These are phyloP conservation scores for Drosophila obscura DNA, from an alignment of 1,140 invertebrate species.

Conservation along the genomic window DNA sequence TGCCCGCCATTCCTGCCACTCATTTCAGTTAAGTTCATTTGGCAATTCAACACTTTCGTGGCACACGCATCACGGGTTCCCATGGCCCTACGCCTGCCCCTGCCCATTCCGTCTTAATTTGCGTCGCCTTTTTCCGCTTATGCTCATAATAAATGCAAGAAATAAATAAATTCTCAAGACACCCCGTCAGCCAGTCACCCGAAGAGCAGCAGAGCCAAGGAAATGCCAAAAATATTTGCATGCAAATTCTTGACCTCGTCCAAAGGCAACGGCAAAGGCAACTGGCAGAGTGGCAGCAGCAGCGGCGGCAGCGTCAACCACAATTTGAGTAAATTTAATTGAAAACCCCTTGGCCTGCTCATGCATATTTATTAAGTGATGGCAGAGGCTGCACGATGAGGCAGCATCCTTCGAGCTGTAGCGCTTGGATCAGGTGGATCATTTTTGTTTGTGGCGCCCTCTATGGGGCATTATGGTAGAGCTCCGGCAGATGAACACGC, in stretches of 20 bases:
- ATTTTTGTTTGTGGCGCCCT: no score
- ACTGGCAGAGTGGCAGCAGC: not conserved
- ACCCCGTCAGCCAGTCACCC: not conserved
- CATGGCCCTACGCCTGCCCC: not conserved
- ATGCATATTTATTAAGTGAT: constrained; percentile 73
- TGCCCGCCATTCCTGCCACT: not conserved
- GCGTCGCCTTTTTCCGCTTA: constrained; percentile 53
- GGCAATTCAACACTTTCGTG: constrained; percentile 68
- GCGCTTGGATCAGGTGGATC: no score
- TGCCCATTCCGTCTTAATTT: constrained; percentile 53
- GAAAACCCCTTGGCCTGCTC: constrained; percentile 69
- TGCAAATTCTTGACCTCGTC: constrained; percentile 76
- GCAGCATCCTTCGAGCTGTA: constrained; percentile 19
- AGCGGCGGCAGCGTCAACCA: constrained; percentile 25
- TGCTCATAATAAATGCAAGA: constrained; percentile 77
- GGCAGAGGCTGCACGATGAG: not conserved
- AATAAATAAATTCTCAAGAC: constrained; percentile 70
- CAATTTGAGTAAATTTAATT: constrained; percentile 79
- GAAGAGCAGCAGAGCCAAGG: constrained; percentile 2
- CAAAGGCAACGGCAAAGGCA: constrained; percentile 8
- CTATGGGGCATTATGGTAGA: no score
- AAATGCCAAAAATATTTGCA: constrained; percentile 67
- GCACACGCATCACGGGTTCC: constrained; percentile 36
- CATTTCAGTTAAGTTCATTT: constrained; percentile 57
- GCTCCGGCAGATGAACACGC: no score